Percentiles rank a stretch among this genome's conserved stretches.
These are phyloP conservation scores for Dryobota labecula DNA, from an alignment of 2,888 invertebrate species.

Conservation along the genomic window DNA sequence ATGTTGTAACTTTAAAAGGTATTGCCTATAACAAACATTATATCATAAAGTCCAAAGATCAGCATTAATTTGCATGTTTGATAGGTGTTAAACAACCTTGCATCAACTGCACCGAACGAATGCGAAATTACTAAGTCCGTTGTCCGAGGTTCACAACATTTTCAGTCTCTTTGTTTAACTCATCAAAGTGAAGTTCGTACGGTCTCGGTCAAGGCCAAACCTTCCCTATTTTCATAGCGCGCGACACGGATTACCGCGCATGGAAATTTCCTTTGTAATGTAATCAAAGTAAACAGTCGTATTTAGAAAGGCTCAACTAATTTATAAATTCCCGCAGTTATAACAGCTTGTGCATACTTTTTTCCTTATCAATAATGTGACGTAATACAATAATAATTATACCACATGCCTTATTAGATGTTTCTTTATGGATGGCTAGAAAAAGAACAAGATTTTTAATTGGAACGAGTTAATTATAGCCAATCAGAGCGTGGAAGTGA, in stretches of 20 bases:
- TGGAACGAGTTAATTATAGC: slow-evolving; percentile 20
- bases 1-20: slow-evolving; percentile 21
- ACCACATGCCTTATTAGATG: neutral
- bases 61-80: neutral
- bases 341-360: slow-evolving; percentile 1
- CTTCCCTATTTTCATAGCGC: slow-evolving; percentile 43
- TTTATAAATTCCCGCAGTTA: slow-evolving; percentile 11
- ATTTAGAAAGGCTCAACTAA: slow-evolving; percentile 12
- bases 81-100: slow-evolving; percentile 7
- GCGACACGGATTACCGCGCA: slow-evolving; percentile 10
- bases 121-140: slow-evolving; percentile 20
- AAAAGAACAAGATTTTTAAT: slow-evolving; percentile 25
- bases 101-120: neutral
- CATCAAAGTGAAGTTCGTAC: slow-evolving; percentile 34
- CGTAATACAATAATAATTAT: neutral
- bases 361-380: slow-evolving; percentile 12
- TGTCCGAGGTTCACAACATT: slow-evolving; percentile 13
- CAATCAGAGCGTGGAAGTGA: slow-evolving; percentile 55
- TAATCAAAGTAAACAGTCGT: slow-evolving; percentile 40
- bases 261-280: slow-evolving; percentile 44
- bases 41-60: neutral
- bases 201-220: slow-evolving; percentile 49
- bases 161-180: slow-evolving; percentile 28
- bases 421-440: neutral
- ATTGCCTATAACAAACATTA: neutral